phyloP scores from a whole-genome alignment of 2,797 vertebrate species.

The Linurgus olivaceus region DNA sequence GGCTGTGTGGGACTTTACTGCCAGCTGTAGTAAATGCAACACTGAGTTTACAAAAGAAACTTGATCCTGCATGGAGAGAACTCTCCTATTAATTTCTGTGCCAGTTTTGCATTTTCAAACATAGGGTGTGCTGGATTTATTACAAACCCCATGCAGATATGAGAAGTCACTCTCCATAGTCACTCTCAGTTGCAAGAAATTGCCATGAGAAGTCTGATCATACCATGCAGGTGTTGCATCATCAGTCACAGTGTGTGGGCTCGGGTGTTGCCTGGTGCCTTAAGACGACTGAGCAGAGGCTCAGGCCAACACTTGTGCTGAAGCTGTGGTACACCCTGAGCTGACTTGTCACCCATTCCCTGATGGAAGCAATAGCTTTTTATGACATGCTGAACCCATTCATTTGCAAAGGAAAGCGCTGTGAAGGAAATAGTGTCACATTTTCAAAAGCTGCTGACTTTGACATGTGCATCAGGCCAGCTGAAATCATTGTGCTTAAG shows the following conservation, averaged over 20 bases:
- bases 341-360: background rate
- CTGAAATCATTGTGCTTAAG: background rate
- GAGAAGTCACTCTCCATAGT: background rate
- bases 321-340: background rate
- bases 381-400: background rate
- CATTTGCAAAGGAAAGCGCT: background rate
- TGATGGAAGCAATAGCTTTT: background rate
- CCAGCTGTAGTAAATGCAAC: background rate
- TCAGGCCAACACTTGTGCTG: background rate
- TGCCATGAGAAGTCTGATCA: accelerated
- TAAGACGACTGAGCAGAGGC: background rate
- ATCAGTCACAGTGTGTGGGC: background rate
- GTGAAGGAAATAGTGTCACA: background rate
- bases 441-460: conserved; percentile 15
- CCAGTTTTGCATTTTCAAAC: background rate
- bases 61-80: background rate
- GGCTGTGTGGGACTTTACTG: background rate
- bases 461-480: background rate
- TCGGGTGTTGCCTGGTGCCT: background rate
- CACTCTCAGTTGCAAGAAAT: background rate
- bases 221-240: background rate
- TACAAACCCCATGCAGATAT: background rate
- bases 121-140: background rate
- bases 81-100: background rate
- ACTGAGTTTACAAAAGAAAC: background rate